Evolutionary conservation across 2,797 vertebrate species (phyloP).

Genomic region (Manis pentadactyla): DNA sequence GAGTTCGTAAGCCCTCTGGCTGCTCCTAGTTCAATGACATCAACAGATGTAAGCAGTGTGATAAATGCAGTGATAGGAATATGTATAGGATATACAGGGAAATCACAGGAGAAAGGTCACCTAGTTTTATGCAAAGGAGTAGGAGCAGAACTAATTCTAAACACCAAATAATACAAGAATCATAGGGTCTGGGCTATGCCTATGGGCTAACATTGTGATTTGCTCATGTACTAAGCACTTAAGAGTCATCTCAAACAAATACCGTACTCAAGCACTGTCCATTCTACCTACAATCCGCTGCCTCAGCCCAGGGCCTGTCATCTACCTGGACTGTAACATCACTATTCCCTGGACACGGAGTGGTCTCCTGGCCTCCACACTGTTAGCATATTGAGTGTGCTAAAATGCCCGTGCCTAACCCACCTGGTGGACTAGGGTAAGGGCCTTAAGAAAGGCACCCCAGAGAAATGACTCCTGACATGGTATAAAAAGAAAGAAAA

Average conservation of each 20-base stretch:
- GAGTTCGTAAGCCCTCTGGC: not conserved
- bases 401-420: not conserved
- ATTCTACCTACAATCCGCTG: not conserved
- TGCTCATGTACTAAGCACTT: not conserved
- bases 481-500: not conserved
- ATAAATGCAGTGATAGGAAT: not conserved
- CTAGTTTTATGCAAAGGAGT: not conserved
- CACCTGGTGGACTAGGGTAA: not conserved
- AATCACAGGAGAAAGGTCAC: not conserved
- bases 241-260: not conserved
- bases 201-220: not conserved
- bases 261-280: not conserved
- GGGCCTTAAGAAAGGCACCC: not conserved
- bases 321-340: not conserved
- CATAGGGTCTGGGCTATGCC: not conserved
- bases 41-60: not conserved
- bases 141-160: not conserved
- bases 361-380: not conserved
- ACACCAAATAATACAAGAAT: not conserved
- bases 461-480: not conserved
- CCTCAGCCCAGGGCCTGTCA: not conserved
- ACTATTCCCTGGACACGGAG: not conserved
- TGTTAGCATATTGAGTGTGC: not conserved
- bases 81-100: not conserved
- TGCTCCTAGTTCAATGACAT: not conserved